Evolutionary conservation across 2,888 invertebrate species (phyloP).

Genomic region (Biston betularia): DNA sequence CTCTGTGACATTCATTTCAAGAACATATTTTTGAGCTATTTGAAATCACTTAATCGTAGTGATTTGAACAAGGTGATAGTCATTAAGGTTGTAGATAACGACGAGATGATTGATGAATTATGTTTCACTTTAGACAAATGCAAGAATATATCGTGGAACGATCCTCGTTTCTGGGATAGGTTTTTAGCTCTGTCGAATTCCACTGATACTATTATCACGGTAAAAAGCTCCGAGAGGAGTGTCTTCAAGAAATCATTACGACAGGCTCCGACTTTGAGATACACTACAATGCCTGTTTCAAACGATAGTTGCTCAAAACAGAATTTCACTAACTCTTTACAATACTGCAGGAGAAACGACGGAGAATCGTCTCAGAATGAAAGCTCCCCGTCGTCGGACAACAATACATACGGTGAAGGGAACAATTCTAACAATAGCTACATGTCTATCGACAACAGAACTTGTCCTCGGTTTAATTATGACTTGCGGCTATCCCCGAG

Average conservation of each 20-base stretch:
- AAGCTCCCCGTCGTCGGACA: slow-evolving; percentile 85
- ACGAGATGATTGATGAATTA: slow-evolving; percentile 79
- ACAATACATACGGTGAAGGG: slow-evolving; percentile 88
- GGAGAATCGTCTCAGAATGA: slow-evolving; percentile 85
- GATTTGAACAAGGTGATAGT: slow-evolving; percentile 81
- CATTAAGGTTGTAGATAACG: slow-evolving; percentile 78
- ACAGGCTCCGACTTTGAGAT: slow-evolving; percentile 81
- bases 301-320: slow-evolving; percentile 85
- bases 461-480: slow-evolving; percentile 85
- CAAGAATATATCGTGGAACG: slow-evolving; percentile 90
- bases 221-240: slow-evolving; percentile 77
- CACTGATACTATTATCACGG: slow-evolving; percentile 83
- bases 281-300: slow-evolving; percentile 85
- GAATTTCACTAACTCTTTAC: slow-evolving; percentile 83
- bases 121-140: slow-evolving; percentile 84
- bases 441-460: slow-evolving; percentile 88
- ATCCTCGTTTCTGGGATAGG: slow-evolving; percentile 94
- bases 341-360: slow-evolving; percentile 79
- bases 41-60: slow-evolving; percentile 79
- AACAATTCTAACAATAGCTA: slow-evolving; percentile 89
- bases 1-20: slow-evolving; percentile 81
- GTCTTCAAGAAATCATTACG: slow-evolving; percentile 83
- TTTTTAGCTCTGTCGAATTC: slow-evolving; percentile 92
- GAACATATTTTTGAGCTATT: slow-evolving; percentile 81
- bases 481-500: slow-evolving; percentile 83